A percentile compares a stretch with the other conserved stretches of the same genome.
Conservation (phyloP, 1,140 invertebrate species). For the Sinonovacula constricta region DNA sequence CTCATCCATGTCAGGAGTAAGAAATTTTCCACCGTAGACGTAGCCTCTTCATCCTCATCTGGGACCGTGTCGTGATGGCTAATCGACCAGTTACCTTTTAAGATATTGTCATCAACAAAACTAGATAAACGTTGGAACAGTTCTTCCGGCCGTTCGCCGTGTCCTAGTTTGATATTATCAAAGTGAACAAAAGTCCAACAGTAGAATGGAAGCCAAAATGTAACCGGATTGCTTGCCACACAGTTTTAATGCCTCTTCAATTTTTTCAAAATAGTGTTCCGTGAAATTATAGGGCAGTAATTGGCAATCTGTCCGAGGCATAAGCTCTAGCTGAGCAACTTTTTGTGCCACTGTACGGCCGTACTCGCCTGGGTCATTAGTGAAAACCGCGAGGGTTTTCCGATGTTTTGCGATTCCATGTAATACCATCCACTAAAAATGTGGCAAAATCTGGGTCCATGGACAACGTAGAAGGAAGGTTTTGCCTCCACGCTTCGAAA, state of each 20-base stretch:
- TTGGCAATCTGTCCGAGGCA: slow-evolving; percentile 57
- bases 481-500: slow-evolving; percentile 44
- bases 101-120: slow-evolving; percentile 56
- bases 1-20: slow-evolving; percentile 59
- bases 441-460: slow-evolving; percentile 29
- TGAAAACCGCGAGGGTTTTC: slow-evolving; percentile 27
- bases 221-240: slow-evolving; percentile 53
- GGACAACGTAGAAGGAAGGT: slow-evolving; percentile 37
- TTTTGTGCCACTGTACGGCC: slow-evolving; percentile 46
- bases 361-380: slow-evolving; percentile 24
- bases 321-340: slow-evolving; percentile 42
- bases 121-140: slow-evolving; percentile 51
- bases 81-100: slow-evolving; percentile 25
- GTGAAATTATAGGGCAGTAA: slow-evolving; percentile 55
- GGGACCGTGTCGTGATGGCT: slow-evolving; percentile 41
- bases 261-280: slow-evolving; percentile 44
- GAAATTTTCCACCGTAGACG: slow-evolving; percentile 58
- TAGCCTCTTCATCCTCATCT: slow-evolving; percentile 54
- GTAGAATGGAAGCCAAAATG: slow-evolving; percentile 52
- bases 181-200: slow-evolving; percentile 44
- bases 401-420: slow-evolving; percentile 28
- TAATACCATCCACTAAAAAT: slow-evolving; percentile 18
- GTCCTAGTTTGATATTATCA: slow-evolving; percentile 44
- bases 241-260: slow-evolving; percentile 32
- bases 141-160: slow-evolving; percentile 54